These are phyloP conservation scores for Epinephelus fuscoguttatus DNA, from an alignment of 2,113 vertebrate genomes.

Conservation along the genomic window DNA sequence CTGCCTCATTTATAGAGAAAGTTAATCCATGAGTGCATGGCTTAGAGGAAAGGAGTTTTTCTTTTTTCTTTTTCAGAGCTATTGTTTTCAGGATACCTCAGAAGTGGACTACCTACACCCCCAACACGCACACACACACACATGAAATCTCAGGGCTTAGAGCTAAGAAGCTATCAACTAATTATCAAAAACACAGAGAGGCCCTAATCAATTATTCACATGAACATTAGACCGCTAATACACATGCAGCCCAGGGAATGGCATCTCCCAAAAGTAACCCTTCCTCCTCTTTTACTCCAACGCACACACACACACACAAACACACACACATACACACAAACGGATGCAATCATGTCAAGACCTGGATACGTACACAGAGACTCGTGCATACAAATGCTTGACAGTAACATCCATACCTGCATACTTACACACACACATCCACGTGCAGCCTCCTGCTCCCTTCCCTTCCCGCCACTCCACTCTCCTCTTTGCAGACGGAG, in stretches of 20 bases:
- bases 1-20: slow-evolving; percentile 59
- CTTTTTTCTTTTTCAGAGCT: slow-evolving; percentile 49
- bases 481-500: slow-evolving; percentile 56
- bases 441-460: not conserved
- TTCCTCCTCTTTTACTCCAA: slow-evolving; percentile 53
- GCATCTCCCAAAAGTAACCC: slow-evolving; percentile 88
- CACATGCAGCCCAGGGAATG: slow-evolving; percentile 86
- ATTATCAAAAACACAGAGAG: slow-evolving; percentile 91
- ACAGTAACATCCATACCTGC: slow-evolving; percentile 32
- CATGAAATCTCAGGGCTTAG: slow-evolving; percentile 85
- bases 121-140: slow-evolving; percentile 26
- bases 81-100: slow-evolving; percentile 70
- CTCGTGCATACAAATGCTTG: slow-evolving; percentile 22
- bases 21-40: slow-evolving; percentile 67
- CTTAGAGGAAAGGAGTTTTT: slow-evolving; percentile 57
- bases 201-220: slow-evolving; percentile 97
- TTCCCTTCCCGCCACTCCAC: slow-evolving; percentile 48
- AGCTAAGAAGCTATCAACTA: slow-evolving; percentile 91
- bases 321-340: slow-evolving; percentile 40
- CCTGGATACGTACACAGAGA: slow-evolving; percentile 47
- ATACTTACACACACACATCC: slow-evolving; percentile 29
- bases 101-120: slow-evolving; percentile 46
- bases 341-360: slow-evolving; percentile 46
- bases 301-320: slow-evolving; percentile 8
- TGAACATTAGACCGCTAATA: slow-evolving; percentile 93